phyloP scores from a whole-genome alignment of 2,113 vertebrate genomes.

The Aspidoscelis tigris region DNA sequence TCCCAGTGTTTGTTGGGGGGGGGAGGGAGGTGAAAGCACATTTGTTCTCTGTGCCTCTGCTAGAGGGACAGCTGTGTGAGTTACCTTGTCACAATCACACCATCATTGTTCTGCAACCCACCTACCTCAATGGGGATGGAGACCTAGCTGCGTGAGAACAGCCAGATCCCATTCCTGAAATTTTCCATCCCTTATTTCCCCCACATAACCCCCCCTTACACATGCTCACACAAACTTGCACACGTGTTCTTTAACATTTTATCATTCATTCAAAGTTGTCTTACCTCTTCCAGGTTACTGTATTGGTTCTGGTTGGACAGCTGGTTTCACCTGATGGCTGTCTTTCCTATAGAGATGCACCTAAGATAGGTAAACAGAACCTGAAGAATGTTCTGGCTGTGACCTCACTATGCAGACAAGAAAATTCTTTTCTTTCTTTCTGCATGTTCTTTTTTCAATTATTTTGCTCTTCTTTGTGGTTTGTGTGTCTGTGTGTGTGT shows the following conservation, averaged over 20 bases:
- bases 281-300: not conserved
- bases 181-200: not conserved
- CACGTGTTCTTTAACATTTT: not conserved
- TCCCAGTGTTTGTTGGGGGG: too few relatives aligned
- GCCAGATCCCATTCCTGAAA: not conserved
- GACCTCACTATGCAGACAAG: constrained; percentile 11
- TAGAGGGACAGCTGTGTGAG: too few relatives aligned
- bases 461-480: too few relatives aligned
- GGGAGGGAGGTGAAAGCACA: too few relatives aligned
- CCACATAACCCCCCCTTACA: not conserved
- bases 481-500: too few relatives aligned
- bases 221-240: too few relatives aligned
- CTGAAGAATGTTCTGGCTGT: constrained; percentile 1
- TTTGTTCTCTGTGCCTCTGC: too few relatives aligned
- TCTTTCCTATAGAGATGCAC: constrained; percentile 10
- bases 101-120: too few relatives aligned
- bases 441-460: too few relatives aligned
- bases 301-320: not conserved
- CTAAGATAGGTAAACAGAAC: constrained; percentile 9
- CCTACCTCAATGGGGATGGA: too few relatives aligned
- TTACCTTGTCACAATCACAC: too few relatives aligned
- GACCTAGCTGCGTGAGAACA: too few relatives aligned
- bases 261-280: not conserved
- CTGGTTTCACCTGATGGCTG: not conserved
- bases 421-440: not conserved